Conservation (phyloP, 2,797 vertebrate species). For the Lutra lutra region DNA sequence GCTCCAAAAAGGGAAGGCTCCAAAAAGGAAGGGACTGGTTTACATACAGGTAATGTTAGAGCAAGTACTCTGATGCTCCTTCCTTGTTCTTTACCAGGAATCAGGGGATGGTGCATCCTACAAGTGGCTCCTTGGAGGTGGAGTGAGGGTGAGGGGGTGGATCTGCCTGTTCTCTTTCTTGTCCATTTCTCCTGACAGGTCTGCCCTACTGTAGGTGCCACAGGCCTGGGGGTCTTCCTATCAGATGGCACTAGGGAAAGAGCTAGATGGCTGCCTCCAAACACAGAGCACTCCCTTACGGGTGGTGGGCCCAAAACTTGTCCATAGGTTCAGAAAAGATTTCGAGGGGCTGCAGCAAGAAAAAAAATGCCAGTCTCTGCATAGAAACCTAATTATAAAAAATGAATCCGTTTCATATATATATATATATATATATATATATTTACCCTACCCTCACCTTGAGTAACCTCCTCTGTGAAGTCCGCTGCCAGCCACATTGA, state of each 20-base stretch:
- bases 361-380: not conserved
- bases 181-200: not conserved
- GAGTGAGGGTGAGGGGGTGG: accelerated
- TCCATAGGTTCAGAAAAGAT: not conserved
- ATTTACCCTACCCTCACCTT: not conserved
- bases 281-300: not conserved
- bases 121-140: too few species aligned
- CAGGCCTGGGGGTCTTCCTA: not conserved
- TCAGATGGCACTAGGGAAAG: slow-evolving; percentile 21
- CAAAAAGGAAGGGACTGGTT: not conserved
- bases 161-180: not conserved
- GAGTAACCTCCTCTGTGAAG: not conserved
- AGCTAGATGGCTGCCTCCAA: not conserved
- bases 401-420: not conserved
- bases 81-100: not conserved
- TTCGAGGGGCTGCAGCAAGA: not conserved
- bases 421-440: too few species aligned
- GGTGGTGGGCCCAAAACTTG: not conserved
- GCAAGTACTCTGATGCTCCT: not conserved
- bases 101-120: not conserved
- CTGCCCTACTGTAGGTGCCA: not conserved
- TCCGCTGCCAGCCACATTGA: not conserved
- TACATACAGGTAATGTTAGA: not conserved
- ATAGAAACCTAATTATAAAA: not conserved
- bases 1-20: not conserved